Base-by-base conservation (phyloP, 1,140 invertebrate genomes). In the Eueides isabella region DNA sequence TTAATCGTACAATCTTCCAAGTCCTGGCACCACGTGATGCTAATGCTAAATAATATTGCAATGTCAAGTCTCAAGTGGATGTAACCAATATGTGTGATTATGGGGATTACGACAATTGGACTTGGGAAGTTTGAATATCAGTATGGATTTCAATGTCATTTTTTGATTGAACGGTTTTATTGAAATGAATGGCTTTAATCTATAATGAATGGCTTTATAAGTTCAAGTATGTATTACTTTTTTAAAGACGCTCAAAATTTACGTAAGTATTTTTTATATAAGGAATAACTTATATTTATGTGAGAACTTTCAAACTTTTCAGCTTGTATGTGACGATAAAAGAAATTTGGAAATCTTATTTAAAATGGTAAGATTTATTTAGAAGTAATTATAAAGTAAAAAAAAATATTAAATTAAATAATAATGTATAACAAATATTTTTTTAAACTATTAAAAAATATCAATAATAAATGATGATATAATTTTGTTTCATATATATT, bases 61-160 rank as follows among this genome's bases (percentile, higher is more conserved):
- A 85, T 90, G 81, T 88, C 87, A 86, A 85, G 83, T 80, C 81
- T 82, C 78, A 88, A 89, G 84, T 88, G 84, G 84, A 75, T 85
- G 88, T 88, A 88, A 88, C 77, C 79, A 80, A 89, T 87, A 88
- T 80, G 71, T 75, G 62, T 71, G 72, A 74, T 73, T 73, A 78
- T 67, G 61, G 31, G 74, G 71, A 79, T 76, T 74, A 79, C 61
- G 33, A 31, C 68, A 79, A 79, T 73, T 79, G 74, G 44, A 26
- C 31, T 41, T 26, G 61, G 65, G 66, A 31, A 69, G 19, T 55
- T 63, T 35, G 28, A 48, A 61, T 71, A 62, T 69, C 79, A 72
- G 67, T 73, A 67, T 26, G n/a, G 29, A 38, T 69, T 73, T 75
- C 67, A 77, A 74, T 75, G 67, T 77, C 70, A 66, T 72, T 29